Conservation (phyloP, 2,113 vertebrate genomes). For the Capreolus pygargus region DNA sequence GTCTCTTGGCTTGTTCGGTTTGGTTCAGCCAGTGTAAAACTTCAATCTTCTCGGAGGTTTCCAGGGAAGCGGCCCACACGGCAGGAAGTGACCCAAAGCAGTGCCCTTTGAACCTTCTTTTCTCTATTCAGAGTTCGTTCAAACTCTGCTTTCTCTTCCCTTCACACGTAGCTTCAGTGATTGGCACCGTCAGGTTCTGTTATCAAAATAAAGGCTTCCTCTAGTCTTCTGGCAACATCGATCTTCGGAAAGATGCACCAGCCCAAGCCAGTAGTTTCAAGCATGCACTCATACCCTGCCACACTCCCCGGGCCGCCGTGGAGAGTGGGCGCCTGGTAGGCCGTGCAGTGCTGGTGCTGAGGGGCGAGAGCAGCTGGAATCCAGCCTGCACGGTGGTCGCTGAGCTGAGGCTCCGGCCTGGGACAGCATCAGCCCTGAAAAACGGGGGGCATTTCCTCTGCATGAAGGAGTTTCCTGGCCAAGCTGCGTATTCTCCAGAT, state of each 20-base stretch:
- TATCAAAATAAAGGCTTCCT: neutral
- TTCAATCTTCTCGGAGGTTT: neutral
- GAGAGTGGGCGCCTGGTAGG: neutral
- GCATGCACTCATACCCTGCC: neutral
- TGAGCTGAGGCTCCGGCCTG: neutral
- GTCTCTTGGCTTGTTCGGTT: neutral
- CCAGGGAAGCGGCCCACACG: neutral
- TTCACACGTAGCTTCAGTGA: neutral
- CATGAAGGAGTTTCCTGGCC: neutral
- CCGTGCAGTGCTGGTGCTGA: neutral
- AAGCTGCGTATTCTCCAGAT: neutral
- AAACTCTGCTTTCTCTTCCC: neutral
- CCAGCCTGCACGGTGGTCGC: neutral
- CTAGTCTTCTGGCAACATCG: neutral
- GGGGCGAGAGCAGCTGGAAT: neutral
- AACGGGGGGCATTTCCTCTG: neutral
- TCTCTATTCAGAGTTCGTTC: neutral
- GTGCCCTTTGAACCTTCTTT: neutral
- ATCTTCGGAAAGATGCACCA: neutral
- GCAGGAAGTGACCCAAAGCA: neutral
- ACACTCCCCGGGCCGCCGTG: rapidly evolving
- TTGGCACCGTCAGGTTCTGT: neutral
- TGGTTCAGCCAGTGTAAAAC: neutral
- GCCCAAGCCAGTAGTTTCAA: neutral
- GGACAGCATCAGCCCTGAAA: neutral